Evolutionary conservation across 2,888 invertebrate genomes (phyloP), one percentile per base, ranked within the genome.

Genomic region (Gnatocerus cornutus): DNA sequence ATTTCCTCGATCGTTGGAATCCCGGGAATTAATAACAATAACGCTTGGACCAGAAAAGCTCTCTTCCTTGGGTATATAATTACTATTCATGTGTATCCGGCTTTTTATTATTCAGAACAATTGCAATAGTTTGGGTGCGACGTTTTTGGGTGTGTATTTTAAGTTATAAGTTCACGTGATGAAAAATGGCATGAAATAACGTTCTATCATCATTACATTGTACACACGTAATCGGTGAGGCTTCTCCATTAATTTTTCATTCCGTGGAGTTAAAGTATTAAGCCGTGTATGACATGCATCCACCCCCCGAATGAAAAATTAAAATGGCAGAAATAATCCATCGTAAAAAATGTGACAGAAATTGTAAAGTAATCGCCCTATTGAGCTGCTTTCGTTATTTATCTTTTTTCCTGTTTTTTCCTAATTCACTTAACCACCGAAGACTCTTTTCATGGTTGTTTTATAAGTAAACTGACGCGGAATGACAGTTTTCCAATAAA

Each of bases 401-500:
- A 50, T 50, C 50, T 41, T 41, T 41, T 41, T 41, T 6, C 7
- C 7, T 33, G 21, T 61, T 50, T 61, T 61, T 50, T 45, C 21
- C 39, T 62, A 50, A 63, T 53, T 63, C 63, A 53, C 53, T 63
- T 63, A 63, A n/a, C 43, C 48, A 2, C 50, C n/a, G 29, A n/a
- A 43, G 59, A 30, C 63, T 14, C 53, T 53, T 63, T 63, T 53
- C 39, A 21, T 39, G 39, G 37, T 50, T 50, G 48, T 61, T 61
- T 21, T 61, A 46, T 48, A 61, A 61, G 48, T 50, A 61, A 50
- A 61, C 12, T 43, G 63, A 53, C 52, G 33, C 12, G 29, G 29
- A 52, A 43, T 53, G 63, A 63, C 63, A 63, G 52, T 27, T 63
- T 63, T 63, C 53, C 63, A 39, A 63, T 63, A 63, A 61, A 61